Percentiles rank a stretch among this genome's conserved stretches.
Conservation (phyloP, 2,797 vertebrate genomes). For the Chelmon rostratus region DNA sequence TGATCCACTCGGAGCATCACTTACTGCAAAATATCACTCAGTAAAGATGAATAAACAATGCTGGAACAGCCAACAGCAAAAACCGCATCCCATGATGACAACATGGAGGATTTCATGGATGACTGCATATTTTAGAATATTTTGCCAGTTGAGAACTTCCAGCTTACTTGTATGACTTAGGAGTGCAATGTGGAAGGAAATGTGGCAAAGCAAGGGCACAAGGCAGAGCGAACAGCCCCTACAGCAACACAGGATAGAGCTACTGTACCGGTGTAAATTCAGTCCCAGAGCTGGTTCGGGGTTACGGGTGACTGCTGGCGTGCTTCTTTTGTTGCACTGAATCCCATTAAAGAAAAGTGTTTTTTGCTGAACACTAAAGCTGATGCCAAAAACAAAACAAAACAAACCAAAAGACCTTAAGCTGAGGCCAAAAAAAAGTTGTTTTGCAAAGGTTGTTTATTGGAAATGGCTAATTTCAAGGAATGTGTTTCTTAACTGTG, state of each 20-base stretch:
- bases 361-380: slow-evolving; percentile 32
- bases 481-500: slow-evolving; percentile 25
- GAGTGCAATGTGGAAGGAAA: slow-evolving; percentile 34
- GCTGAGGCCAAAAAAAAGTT: slow-evolving; percentile 1
- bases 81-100: slow-evolving; percentile 50
- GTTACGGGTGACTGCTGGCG: slow-evolving; percentile 52
- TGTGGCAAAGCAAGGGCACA: slow-evolving; percentile 35
- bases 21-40: slow-evolving; percentile 58
- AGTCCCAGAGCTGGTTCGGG: slow-evolving; percentile 38
- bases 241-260: slow-evolving; percentile 39
- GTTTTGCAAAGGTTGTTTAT: slow-evolving; percentile 12
- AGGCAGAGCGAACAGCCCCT: slow-evolving; percentile 35
- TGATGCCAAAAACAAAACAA: slow-evolving; percentile 35
- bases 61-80: slow-evolving; percentile 43
- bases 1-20: slow-evolving; percentile 54
- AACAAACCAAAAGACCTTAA: slow-evolving; percentile 20
- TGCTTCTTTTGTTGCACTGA: slow-evolving; percentile 47
- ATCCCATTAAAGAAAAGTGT: slow-evolving; percentile 45
- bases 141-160: slow-evolving; percentile 46
- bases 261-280: slow-evolving; percentile 38
- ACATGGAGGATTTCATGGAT: slow-evolving; percentile 44
- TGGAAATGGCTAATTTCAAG: neutral
- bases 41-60: slow-evolving; percentile 65
- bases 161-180: slow-evolving; percentile 21
- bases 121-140: slow-evolving; percentile 59